Evolutionary conservation across 2,797 vertebrate species (phyloP).

Genomic region (Rhadinocentrus ornatus): DNA sequence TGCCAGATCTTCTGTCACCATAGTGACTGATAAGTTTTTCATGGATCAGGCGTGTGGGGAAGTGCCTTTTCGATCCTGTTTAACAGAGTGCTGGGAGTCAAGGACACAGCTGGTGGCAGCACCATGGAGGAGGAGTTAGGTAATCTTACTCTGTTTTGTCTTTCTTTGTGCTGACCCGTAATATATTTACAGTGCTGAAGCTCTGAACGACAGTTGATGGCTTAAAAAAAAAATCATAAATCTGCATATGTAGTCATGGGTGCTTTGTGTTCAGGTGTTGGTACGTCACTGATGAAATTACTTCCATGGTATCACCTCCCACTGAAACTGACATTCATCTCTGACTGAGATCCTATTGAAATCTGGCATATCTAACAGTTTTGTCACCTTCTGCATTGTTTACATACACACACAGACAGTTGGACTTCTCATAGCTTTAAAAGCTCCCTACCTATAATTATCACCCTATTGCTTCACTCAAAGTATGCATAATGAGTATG

Average conservation of each 20-base stretch:
- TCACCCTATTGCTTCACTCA: neutral
- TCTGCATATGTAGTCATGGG: neutral
- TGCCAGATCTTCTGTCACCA: neutral
- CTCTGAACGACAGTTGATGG: neutral
- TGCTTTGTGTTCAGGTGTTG: conserved; percentile 9
- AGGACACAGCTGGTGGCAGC: conserved; percentile 83
- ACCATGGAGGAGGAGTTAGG: conserved; percentile 99
- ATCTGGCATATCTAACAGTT: conserved; percentile 5
- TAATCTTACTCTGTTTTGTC: conserved; percentile 67
- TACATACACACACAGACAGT: conserved; percentile 15
- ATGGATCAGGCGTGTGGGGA: conserved; percentile 92
- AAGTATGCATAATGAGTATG: neutral
- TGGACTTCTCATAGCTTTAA: conserved; percentile 5
- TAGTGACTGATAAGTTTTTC: conserved; percentile 18
- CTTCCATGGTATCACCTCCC: neutral
- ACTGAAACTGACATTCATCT: neutral
- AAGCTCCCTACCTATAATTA: conserved; percentile 24
- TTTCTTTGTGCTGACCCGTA: neutral
- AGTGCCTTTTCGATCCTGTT: conserved; percentile 98
- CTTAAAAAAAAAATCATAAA: neutral
- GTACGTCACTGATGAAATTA: neutral
- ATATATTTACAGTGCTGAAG: neutral
- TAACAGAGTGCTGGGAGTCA: conserved; percentile 95
- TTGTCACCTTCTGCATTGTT: conserved; percentile 4
- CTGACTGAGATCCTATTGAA: conserved; percentile 11